These are phyloP conservation scores for Riparia riparia DNA, from an alignment of 2,113 vertebrate species.

Conservation along the genomic window DNA sequence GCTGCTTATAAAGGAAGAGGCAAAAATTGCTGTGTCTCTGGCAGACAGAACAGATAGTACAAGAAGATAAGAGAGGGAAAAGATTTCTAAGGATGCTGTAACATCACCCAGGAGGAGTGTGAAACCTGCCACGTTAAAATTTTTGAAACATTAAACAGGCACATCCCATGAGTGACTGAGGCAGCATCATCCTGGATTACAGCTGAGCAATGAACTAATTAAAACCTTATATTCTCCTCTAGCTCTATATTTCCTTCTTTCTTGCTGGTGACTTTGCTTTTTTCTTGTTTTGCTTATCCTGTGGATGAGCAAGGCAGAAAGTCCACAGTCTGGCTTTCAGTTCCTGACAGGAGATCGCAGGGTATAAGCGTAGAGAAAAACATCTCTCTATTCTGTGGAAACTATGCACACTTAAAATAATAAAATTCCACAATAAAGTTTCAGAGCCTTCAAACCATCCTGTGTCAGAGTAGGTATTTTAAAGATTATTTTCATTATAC, in stretches of 20 bases:
- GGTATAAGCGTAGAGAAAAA: accelerated
- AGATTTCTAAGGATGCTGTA: background rate
- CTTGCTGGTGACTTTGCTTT: background rate
- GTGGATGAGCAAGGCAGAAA: background rate
- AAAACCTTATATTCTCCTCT: background rate
- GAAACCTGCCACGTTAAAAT: background rate
- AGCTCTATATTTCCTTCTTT: background rate
- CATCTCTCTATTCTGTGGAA: background rate
- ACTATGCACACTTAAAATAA: background rate
- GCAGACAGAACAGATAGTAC: background rate
- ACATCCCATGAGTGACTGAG: background rate
- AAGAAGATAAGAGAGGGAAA: background rate
- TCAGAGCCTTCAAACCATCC: background rate
- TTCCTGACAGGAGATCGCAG: background rate
- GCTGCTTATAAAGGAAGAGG: background rate
- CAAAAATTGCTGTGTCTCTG: background rate
- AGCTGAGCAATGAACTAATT: background rate
- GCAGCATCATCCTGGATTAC: background rate
- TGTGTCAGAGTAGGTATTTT: background rate
- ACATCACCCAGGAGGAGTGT: background rate
- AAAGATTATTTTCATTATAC: background rate
- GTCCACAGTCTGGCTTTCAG: background rate
- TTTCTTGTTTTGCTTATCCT: background rate
- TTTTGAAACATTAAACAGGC: background rate
- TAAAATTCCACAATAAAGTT: background rate